Base-by-base conservation (phyloP, 2,888 invertebrate species). In the Cheilosia vernalis region DNA sequence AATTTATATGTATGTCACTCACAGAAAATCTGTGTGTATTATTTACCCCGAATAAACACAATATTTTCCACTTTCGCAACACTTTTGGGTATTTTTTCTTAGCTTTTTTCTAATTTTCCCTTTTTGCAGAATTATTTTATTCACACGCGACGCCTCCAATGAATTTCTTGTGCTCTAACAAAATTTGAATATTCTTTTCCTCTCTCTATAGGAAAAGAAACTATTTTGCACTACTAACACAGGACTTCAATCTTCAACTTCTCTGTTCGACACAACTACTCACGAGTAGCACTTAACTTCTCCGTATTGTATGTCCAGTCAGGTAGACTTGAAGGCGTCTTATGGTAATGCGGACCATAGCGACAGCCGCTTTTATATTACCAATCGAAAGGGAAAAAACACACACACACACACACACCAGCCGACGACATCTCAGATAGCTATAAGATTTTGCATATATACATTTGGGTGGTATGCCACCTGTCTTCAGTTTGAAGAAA, bases 321-420 rank as follows among this genome's bases (percentile, higher is more conserved):
- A 89, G 91, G 91, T 91, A 92, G 92, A 92, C 92, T 90, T 91
- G 90, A 91, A 92, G 92, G 91, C 92, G 92, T 92, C 92, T 91
- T 92, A 91, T 92, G 92, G 89, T 90, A 89, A 89, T 88, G 89
- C 89, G 89, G 89, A 89, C 88, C 87, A 84, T 88, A 90, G 88
- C 88, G 89, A 87, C 89, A 87, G 88, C 88, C 88, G 90, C 89
- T 92, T 92, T 90, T 92, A 92, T 92, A 92, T 89, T 69, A 70
- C 33, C 61, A 56, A 67, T 61, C 77, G 53, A 67, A 67, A 76
- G 53, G 42, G 17, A 60, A 61, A 77, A 77, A 60, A 51, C n/a
- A n/a, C n/a, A n/a, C n/a, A n/a, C n/a, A 44, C 44, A 70, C 24
- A 69, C 33, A n/a, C 37, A 58, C 49, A 70, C 17, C 60, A 42